These are phyloP conservation scores for Poecilobothrus nobilitatus DNA, from an alignment of 2,888 invertebrate species.

Conservation along the genomic window DNA sequence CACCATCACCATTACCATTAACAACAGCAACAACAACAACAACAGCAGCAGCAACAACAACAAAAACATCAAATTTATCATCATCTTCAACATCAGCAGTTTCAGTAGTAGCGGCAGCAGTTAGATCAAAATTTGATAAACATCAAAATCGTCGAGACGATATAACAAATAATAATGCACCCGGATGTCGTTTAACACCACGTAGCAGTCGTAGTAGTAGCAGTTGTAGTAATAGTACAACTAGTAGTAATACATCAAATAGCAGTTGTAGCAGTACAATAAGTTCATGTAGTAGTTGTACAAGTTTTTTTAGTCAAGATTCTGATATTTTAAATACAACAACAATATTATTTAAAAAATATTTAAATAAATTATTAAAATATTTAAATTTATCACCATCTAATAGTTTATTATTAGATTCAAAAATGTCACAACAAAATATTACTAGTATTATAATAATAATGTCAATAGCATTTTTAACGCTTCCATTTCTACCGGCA, in stretches of 20 bases:
- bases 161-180: conserved; percentile 1
- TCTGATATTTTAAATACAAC: background rate
- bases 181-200: conserved; percentile 20
- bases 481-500: conserved; percentile 90
- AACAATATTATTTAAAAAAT: background rate
- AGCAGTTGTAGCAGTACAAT: conserved; percentile 35
- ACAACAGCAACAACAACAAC: background rate
- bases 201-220: conserved; percentile 41
- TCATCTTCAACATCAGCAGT: background rate
- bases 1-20: background rate
- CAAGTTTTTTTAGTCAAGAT: conserved; percentile 22
- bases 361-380: background rate
- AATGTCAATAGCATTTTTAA: conserved; percentile 66
- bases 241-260: conserved; percentile 44
- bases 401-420: background rate
- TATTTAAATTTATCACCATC: conserved; percentile 1
- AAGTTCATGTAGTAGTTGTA: conserved; percentile 31
- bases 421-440: background rate
- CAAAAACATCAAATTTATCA: background rate
- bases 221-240: conserved; percentile 42
- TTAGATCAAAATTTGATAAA: background rate
- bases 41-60: background rate
- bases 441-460: conserved; percentile 38
- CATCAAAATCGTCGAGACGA: background rate
- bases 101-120: background rate